Percentiles rank a stretch among this genome's conserved stretches.
phyloP scores from a whole-genome alignment of 1,140 invertebrate species.

The Ceratitis capitata region DNA sequence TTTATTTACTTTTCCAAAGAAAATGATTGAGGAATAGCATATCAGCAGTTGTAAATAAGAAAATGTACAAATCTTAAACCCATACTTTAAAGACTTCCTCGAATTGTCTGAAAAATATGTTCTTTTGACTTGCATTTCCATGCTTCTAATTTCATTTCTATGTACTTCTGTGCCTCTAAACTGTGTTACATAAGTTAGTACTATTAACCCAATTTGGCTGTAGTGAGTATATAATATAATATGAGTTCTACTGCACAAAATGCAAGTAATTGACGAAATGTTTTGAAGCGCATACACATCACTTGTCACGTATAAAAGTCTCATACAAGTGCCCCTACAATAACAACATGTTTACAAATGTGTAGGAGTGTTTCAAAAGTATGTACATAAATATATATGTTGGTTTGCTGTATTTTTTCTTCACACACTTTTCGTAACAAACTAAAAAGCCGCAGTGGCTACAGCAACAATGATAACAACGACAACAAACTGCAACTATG shows the following conservation, averaged over 20 bases:
- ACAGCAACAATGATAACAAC: neutral
- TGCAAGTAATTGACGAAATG: neutral
- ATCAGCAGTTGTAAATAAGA: no score
- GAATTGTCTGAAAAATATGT: neutral
- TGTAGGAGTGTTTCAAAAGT: neutral
- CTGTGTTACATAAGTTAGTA: neutral
- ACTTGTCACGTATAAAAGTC: neutral
- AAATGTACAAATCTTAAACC: neutral
- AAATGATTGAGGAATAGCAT: no score
- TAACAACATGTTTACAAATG: neutral
- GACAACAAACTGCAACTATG: neutral
- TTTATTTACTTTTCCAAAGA: no score
- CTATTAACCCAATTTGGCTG: constrained; percentile 31
- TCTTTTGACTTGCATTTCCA: neutral
- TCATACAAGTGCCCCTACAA: neutral
- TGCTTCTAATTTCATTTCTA: neutral
- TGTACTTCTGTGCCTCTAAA: neutral
- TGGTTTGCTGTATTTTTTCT: neutral
- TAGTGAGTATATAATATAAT: neutral
- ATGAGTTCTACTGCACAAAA: neutral
- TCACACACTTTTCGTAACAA: neutral
- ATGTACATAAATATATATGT: neutral
- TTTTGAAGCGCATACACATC: neutral
- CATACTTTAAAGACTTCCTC: neutral
- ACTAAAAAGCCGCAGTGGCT: neutral